Base-by-base conservation (phyloP, 2,113 vertebrate species). In the Hippocampus mohnikei region DNA sequence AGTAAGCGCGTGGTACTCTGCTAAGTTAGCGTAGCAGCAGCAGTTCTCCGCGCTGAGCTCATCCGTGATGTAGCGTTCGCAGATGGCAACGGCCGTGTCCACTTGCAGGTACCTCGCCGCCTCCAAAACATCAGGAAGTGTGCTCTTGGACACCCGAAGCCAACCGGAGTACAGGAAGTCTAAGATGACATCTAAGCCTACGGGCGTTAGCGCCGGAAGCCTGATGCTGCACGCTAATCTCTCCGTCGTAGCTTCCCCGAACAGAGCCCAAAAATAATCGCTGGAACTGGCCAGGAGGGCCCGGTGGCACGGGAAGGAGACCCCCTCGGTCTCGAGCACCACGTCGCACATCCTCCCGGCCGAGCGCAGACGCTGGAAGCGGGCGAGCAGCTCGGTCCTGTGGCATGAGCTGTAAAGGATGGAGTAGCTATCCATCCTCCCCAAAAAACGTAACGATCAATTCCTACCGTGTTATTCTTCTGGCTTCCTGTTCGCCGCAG, bases 121-220 rank as follows among this genome's bases (percentile, higher is more conserved):
- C 85, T 96, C 94, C 81, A 98, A 81, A 2, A 93, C 93, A 9
- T 90, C 93, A 75, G 95, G 93, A 83, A 99, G 85, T 0, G 91
- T 94, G 33, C 88, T 81, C 56, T 91, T 85, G 0, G 96, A 97
- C 16, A 99, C 83, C 1, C 93, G 93, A 66, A 99, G 87, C 91
- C 95, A 94, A n/a, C 96, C 95, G 0, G 94, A 96, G 71, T 99
- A 99, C 85, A 99, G 93, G 83, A 98, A 99, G 87, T 99, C 95
- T 87, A 98, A 84, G 74, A 98, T 20, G 21, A 87, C 90, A 62
- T 94, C 92, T 44, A 99, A 90, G 64, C 95, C 96, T 0, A 82
- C 81, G 2, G 95, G 86, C 0, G 94, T 94, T 25, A 98, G 66
- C 1, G 91, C 94, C 0, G 93, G 93, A 37, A 98, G 90, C 33